Conservation (phyloP, 2,113 vertebrate genomes). For the Amphiprion ocellaris region DNA sequence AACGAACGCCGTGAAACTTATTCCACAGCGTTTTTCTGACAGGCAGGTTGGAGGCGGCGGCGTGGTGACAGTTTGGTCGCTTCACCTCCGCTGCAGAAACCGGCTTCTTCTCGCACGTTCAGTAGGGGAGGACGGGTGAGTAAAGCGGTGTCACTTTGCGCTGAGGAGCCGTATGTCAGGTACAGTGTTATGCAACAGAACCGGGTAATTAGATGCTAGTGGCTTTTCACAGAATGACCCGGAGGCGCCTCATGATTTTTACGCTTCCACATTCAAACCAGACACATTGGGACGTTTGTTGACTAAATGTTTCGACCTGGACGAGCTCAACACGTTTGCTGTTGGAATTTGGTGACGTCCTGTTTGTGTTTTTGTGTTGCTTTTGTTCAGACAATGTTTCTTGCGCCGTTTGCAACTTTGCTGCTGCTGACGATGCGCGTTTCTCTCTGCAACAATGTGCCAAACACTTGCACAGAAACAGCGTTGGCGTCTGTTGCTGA, state of each 20-base stretch:
- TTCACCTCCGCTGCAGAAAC: neutral
- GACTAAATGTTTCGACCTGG: neutral
- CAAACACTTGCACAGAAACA: neutral
- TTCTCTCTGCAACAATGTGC: neutral
- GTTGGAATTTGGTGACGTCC: neutral
- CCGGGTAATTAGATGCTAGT: constrained; percentile 42
- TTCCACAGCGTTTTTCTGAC: neutral
- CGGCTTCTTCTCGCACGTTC: constrained; percentile 45
- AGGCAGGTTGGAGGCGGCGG: constrained; percentile 15
- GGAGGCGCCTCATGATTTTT: neutral
- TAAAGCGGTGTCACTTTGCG: constrained; percentile 28
- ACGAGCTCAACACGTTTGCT: neutral
- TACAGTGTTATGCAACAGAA: constrained; percentile 49
- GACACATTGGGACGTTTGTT: neutral
- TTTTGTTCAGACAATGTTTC: constrained; percentile 17
- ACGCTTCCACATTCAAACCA: neutral
- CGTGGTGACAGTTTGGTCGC: constrained; percentile 8
- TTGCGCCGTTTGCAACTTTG: constrained; percentile 59
- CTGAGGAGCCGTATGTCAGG: constrained; percentile 24
- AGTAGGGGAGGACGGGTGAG: constrained; percentile 52
- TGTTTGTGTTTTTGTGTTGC: neutral
- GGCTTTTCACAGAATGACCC: neutral
- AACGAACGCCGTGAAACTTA: constrained; percentile 25
- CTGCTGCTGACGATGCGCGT: constrained; percentile 25
- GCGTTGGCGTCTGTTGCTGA: too few relatives aligned